Percentiles rank a stretch among this genome's conserved stretches.
phyloP scores from a whole-genome alignment of 1,140 invertebrate species.

The Neomicropteryx cornuta region DNA sequence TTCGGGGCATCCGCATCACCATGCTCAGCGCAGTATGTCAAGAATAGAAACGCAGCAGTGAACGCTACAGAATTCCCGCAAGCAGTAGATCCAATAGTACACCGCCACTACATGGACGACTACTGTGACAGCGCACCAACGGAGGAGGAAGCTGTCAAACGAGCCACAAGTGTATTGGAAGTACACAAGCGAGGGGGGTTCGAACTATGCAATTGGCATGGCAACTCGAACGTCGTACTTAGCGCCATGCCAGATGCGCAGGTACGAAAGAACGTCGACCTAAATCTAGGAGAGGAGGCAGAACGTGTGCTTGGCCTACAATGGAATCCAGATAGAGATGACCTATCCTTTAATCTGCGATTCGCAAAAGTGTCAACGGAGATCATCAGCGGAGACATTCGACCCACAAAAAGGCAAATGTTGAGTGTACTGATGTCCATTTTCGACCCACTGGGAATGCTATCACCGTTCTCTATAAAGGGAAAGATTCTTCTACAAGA shows the following conservation, averaged over 20 bases:
- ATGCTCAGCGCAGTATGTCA: constrained; percentile 13
- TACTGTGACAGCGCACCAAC: constrained; percentile 16
- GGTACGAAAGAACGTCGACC: constrained; percentile 1
- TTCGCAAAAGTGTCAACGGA: constrained; percentile 3
- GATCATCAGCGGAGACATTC: not conserved
- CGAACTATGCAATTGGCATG: constrained; percentile 8
- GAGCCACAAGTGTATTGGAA: constrained; percentile 8
- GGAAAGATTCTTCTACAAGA: constrained; percentile 22
- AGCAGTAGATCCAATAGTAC: constrained; percentile 11
- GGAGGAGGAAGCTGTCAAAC: constrained; percentile 7
- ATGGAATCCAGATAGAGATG: constrained; percentile 8
- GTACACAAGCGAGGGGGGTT: constrained; percentile 11
- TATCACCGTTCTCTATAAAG: constrained; percentile 18
- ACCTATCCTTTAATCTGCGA: constrained; percentile 8
- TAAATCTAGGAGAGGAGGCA: not conserved
- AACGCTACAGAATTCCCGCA: constrained; percentile 9
- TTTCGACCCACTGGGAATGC: constrained; percentile 23
- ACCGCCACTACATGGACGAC: constrained; percentile 22
- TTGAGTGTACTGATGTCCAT: constrained; percentile 12
- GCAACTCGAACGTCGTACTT: constrained; percentile 5
- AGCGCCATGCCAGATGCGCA: not conserved
- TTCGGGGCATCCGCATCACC: constrained; percentile 17
- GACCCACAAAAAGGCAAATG: constrained; percentile 13
- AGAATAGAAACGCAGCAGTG: constrained; percentile 15
- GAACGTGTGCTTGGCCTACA: constrained; percentile 9